Base-by-base conservation (phyloP, 1,140 invertebrate species). In the Antheraea mylitta region DNA sequence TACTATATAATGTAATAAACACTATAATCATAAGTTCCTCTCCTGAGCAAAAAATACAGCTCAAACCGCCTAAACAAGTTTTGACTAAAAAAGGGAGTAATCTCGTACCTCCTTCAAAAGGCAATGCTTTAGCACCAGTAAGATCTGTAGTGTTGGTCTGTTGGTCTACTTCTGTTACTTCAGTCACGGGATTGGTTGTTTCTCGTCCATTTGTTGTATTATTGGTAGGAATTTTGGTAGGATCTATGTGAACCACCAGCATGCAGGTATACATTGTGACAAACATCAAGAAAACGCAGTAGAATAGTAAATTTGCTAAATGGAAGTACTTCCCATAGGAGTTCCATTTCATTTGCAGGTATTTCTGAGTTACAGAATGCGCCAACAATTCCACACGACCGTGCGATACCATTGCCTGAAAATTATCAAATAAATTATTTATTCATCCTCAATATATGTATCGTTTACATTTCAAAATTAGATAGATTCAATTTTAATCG, bases 321-420 rank as follows among this genome's bases (percentile, higher is more conserved):
- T 97, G 96, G 82, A 97, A 96, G 81, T 97, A 97, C 93, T 97
- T 97, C 67, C 96, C 96, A 82, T 97, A 97, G 0, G 96, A 95
- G 82, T 97, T 96, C 96, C 96, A 97, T 91, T 97, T 97, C 96
- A 97, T 97, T 89, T 97, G 95, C 37, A 97, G 86, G 85, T 97
- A 97, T 89, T 97, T 97, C 81, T 97, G 96, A 74, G 95, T 96
- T 4, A 97, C 83, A 1, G 96, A 96, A 92, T 97, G 96, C 42
- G 96, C 96, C 45, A 97, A 84, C 10, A 97, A 87, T 82, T 97
- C 96, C 2, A 97, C 96, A 71, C 96, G 91, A 13, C 96, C 96
- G 82, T 97, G 95, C 11, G 93, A 93, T 0, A 97, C 96, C 96
- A 97, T 97, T 38, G 96, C 96, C 96, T 97, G 80, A 64, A 89